Evolutionary conservation across 2,113 vertebrate genomes (phyloP), one percentile per base, ranked within the genome.

Genomic region (Casuarius casuarius): DNA sequence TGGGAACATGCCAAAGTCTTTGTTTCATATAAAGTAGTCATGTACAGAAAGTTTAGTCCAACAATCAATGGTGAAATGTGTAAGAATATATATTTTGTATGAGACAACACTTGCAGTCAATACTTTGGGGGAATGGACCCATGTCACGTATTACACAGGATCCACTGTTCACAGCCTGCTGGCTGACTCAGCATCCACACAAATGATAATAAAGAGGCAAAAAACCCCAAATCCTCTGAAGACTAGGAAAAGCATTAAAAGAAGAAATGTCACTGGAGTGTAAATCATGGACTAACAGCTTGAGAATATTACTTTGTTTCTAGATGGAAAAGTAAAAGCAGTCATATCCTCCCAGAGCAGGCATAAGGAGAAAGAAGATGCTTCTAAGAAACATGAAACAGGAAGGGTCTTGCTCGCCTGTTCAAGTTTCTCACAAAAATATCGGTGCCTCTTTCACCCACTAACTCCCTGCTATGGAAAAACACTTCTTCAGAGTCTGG

Each of bases 401-500:
- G 21, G 66, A 62, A 72, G 3, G 21, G 31, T 80, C 87, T 68
- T 82, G 54, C 65, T 95, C 58, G 54, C 10, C 5, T 7, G n/a
- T 77, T 63, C 63, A 67, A 86, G 84, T 82, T 94, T 89, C 89
- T 94, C 66, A 88, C 72, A 94, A 84, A 90, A 94, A 71, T 54
- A 88, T 3, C 40, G 72, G 88, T 81, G 35, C 94, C 42, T 85
- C 86, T 96, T 95, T 89, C 38, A 76, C 51, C 44, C 46, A 89
- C 92, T 77, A 87, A 86, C 68, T 93, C 90, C 72, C 78, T 91
- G 84, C 87, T 96, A 97, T 97, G 72, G 96, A 97, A 97, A 97
- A 97, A 65, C 94, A 97, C 95, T 97, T 92, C 84, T 95, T 97
- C 95, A 97, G 94, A 95, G 95, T 94, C 93, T 95, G 79, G 81